Conservation (phyloP, 2,888 invertebrate genomes). For the Drepanosiphum platanoidis region DNA sequence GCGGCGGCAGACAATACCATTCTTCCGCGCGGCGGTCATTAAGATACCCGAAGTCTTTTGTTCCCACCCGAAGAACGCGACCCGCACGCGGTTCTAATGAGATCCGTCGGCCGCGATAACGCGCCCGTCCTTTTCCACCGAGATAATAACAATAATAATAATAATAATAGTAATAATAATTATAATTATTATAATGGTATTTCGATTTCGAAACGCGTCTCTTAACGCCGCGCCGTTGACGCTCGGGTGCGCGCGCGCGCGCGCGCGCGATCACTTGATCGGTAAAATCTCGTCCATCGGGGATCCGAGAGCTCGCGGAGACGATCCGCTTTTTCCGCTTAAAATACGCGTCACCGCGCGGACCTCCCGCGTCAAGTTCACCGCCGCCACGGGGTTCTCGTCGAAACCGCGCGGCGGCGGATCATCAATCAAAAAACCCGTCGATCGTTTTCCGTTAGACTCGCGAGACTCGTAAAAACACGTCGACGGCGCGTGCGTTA, state of each 20-base stretch:
- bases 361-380: neutral
- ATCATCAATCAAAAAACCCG: neutral
- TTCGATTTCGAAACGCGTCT: neutral
- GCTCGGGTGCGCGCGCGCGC: neutral
- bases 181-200: neutral
- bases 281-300: neutral
- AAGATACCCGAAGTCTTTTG: constrained; percentile 29
- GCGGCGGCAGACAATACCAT: constrained; percentile 33
- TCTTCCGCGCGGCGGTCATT: constrained; percentile 21
- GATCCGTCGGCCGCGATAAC: constrained; percentile 14
- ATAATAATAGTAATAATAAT: neutral
- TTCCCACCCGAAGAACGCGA: constrained; percentile 13
- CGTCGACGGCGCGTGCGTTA: neutral
- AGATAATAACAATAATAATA: neutral
- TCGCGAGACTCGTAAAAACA: neutral
- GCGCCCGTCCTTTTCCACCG: neutral
- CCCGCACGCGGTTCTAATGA: neutral
- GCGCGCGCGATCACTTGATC: neutral
- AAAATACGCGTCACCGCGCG: too few species aligned
- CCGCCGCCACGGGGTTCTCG: neutral
- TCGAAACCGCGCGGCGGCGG: too few species aligned
- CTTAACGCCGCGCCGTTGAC: neutral
- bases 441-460: neutral
- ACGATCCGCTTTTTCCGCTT: neutral
- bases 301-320: neutral